Percentiles rank a stretch among this genome's conserved stretches.
Conservation (phyloP, 2,113 vertebrate genomes). For the Seriola aureovittata region DNA sequence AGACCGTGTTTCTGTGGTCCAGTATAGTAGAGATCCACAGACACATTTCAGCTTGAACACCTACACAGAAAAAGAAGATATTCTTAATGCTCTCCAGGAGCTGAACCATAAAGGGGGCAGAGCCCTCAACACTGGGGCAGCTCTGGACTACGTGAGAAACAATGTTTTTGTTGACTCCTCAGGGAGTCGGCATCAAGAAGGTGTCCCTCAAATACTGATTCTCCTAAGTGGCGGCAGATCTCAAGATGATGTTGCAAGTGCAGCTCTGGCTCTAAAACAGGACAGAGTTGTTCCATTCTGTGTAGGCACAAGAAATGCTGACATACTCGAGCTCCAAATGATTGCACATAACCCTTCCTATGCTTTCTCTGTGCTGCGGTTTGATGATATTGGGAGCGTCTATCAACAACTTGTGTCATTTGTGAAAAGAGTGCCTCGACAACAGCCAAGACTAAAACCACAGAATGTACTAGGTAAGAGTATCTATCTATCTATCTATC, state of each 20-base stretch:
- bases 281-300: conserved; percentile 76
- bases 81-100: conserved; percentile 70
- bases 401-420: conserved; percentile 78
- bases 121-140: conserved; percentile 76
- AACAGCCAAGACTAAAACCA: conserved; percentile 64
- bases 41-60: conserved; percentile 81
- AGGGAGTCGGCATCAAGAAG: conserved; percentile 80
- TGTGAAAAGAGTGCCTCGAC: conserved; percentile 81
- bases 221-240: conserved; percentile 81
- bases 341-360: conserved; percentile 81
- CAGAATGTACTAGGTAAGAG: conserved; percentile 75
- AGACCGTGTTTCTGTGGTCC: conserved; percentile 82
- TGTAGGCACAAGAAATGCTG: conserved; percentile 81
- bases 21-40: conserved; percentile 79
- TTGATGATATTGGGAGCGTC: conserved; percentile 76
- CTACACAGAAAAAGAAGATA: conserved; percentile 71
- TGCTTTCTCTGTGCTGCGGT: conserved; percentile 74
- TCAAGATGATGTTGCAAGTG: conserved; percentile 78
- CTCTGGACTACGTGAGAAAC: conserved; percentile 78
- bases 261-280: conserved; percentile 74
- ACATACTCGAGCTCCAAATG: conserved; percentile 84
- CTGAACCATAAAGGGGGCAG: conserved; percentile 80
- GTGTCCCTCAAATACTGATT: conserved; percentile 84
- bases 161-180: conserved; percentile 71
- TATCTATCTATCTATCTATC: conserved; percentile 39